phyloP scores from a whole-genome alignment of 2,797 vertebrate species.

The Melanotaenia pygmaea region DNA sequence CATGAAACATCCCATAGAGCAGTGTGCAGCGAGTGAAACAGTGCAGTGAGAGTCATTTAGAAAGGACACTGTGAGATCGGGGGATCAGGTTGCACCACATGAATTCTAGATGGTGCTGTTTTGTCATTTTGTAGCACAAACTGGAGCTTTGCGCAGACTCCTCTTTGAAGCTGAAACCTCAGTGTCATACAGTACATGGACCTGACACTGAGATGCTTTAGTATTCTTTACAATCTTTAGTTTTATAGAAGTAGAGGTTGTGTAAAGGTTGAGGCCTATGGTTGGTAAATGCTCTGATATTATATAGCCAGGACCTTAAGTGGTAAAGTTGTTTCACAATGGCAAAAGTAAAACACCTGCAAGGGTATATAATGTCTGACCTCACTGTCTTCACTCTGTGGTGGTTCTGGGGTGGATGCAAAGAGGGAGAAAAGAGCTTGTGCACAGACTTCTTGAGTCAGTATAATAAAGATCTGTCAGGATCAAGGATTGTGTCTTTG shows the following conservation, averaged over 20 bases:
- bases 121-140: conserved; percentile 42
- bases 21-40: conserved; percentile 64
- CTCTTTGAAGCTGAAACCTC: conserved; percentile 22
- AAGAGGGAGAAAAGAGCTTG: conserved; percentile 68
- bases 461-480: conserved; percentile 44
- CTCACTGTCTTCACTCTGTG: conserved; percentile 52
- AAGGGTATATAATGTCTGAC: conserved; percentile 42
- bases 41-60: conserved; percentile 55
- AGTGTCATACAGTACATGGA: neutral
- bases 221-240: conserved; percentile 9
- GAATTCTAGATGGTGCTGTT: conserved; percentile 37
- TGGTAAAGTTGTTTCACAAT: conserved; percentile 30
- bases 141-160: conserved; percentile 53
- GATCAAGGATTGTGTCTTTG: conserved; percentile 61
- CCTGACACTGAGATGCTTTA: conserved; percentile 14
- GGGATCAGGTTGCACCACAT: conserved; percentile 48
- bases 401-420: conserved; percentile 61
- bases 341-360: conserved; percentile 35
- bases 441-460: conserved; percentile 71
- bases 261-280: conserved; percentile 30
- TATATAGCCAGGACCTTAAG: conserved; percentile 28
- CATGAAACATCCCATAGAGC: conserved; percentile 49
- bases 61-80: conserved; percentile 33
- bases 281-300: conserved; percentile 42
- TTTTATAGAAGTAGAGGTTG: conserved; percentile 35